Conservation (phyloP, 2,888 invertebrate species). For the Caenorhabditis imperialis region DNA sequence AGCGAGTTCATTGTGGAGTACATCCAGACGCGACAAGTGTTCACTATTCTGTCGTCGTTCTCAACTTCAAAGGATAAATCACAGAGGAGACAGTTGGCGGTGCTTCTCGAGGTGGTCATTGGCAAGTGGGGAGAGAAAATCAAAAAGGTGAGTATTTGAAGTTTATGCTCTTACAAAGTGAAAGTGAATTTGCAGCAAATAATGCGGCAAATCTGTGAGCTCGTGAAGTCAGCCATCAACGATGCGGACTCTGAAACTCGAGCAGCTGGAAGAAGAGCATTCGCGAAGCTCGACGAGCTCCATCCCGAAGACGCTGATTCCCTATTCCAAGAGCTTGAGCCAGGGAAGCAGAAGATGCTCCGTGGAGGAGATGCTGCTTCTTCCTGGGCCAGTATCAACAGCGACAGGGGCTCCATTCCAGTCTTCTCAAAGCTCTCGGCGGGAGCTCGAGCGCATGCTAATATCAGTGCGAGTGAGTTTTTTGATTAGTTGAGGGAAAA, state of each 20-base stretch:
- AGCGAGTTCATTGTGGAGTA: conserved; percentile 50
- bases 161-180: too few species aligned
- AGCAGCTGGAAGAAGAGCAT: conserved; percentile 33
- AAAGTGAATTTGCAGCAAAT: conserved; percentile 21
- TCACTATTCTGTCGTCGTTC: conserved; percentile 35
- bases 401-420: conserved; percentile 41
- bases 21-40: conserved; percentile 50
- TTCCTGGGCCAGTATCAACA: conserved; percentile 48
- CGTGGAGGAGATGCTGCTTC: conserved; percentile 46
- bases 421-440: conserved; percentile 29
- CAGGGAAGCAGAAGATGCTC: conserved; percentile 40
- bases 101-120: conserved; percentile 27
- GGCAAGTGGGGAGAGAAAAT: conserved; percentile 38
- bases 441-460: conserved; percentile 25
- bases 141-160: conserved; percentile 20
- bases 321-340: conserved; percentile 31
- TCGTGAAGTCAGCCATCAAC: conserved; percentile 39
- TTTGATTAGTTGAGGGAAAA: background rate
- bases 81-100: conserved; percentile 38
- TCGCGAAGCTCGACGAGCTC: conserved; percentile 33
- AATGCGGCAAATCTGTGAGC: conserved; percentile 49
- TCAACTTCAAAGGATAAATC: conserved; percentile 50
- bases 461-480: conserved; percentile 46
- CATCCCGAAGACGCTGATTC: conserved; percentile 45
- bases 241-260: conserved; percentile 47